Conservation (phyloP, 2,888 invertebrate species). For the Thecophora atra region DNA sequence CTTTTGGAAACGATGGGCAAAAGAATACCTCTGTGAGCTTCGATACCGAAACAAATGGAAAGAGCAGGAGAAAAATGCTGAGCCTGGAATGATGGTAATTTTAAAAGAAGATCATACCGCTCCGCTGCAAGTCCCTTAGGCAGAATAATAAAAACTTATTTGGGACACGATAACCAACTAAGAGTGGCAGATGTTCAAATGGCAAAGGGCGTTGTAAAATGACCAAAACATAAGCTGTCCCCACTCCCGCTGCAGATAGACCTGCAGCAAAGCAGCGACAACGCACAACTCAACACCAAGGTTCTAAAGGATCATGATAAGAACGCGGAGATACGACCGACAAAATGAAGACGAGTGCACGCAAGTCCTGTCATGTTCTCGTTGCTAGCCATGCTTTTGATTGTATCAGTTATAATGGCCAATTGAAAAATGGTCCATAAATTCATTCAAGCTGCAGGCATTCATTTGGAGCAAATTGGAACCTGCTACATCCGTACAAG, state of each 20-base stretch:
- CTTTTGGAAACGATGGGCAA: neutral
- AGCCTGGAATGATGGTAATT: conserved; percentile 12
- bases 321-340: no score
- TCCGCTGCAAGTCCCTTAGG: conserved; percentile 10
- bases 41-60: neutral
- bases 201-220: neutral
- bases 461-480: no score
- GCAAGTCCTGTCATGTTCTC: no score
- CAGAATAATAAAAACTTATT: conserved; percentile 11
- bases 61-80: neutral
- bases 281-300: no score
- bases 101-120: conserved; percentile 23
- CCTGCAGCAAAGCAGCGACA: no score
- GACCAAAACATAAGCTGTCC: conserved; percentile 22
- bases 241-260: neutral
- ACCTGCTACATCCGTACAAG: no score
- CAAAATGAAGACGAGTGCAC: no score
- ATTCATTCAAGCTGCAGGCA: no score
- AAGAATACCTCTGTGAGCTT: neutral
- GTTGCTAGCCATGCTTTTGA: no score
- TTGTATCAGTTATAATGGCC: no score
- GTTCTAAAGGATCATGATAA: no score
- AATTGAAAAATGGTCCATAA: no score
- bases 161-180: neutral
- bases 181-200: conserved; percentile 15